These are phyloP conservation scores for Coccyzus lansbergi DNA, from an alignment of 2,797 vertebrate genomes.

Conservation along the genomic window DNA sequence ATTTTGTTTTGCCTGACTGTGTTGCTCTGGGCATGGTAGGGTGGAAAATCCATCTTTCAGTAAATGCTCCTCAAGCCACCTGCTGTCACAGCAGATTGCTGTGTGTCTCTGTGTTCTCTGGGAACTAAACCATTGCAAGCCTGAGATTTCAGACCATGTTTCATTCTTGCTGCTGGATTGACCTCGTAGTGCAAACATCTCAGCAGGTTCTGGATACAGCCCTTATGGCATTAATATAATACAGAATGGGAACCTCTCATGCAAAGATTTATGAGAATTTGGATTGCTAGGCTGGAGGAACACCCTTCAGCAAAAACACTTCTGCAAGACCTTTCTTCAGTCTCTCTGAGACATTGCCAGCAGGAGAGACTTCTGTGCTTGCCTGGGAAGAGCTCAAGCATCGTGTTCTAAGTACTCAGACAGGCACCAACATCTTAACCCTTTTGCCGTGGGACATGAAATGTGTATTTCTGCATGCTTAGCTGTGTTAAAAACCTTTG, in stretches of 20 bases:
- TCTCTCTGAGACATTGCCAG: neutral
- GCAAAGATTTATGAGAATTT: neutral
- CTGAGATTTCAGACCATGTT: neutral
- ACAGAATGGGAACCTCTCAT: neutral
- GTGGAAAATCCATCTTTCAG: constrained; percentile 46
- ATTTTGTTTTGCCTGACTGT: neutral
- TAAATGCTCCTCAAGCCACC: constrained; percentile 31
- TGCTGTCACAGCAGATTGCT: constrained; percentile 49
- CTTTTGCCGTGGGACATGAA: neutral
- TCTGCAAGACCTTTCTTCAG: neutral
- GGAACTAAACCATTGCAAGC: neutral
- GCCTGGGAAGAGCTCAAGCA: neutral
- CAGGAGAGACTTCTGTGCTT: neutral
- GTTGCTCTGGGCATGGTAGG: neutral
- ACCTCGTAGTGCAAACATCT: neutral
- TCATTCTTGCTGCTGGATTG: neutral
- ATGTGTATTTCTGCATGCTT: neutral
- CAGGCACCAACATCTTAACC: neutral
- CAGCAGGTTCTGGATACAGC: neutral
- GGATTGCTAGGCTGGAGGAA: neutral
- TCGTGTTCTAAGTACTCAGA: neutral
- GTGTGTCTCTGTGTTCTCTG: neutral
- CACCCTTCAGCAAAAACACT: neutral
- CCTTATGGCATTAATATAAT: neutral
- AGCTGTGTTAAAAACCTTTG: neutral